Evolutionary conservation across 2,113 vertebrate species (phyloP), one percentile per base, ranked within the genome.

Genomic region (Eurystomus gularis): DNA sequence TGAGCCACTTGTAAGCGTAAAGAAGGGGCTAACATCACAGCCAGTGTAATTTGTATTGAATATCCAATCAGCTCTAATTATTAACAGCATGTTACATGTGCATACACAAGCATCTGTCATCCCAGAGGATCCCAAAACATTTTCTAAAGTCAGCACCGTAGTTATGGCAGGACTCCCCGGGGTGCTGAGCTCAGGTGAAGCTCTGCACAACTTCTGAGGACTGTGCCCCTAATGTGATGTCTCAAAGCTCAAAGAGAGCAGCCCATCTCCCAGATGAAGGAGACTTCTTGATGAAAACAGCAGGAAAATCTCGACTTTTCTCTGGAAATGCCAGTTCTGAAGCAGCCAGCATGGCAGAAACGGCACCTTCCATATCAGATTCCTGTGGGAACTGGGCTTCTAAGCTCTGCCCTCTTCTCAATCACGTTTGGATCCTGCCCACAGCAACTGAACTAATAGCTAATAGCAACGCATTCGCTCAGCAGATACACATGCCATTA

Each of bases 61-160:
- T 94, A 93, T 93, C 94, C 94, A 97, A 96, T 96, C 94, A 96
- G 93, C 85, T 68, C 73, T 96, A 96, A 97, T 97, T 94, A 96
- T 96, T 96, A 93, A 85, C 88, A 95, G 83, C 87, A 96, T 21
- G 77, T 89, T 95, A 94, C 93, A 92, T 78, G 92, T 82, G 92
- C 92, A 88, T 93, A 96, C 92, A 93, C 86, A 95, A 95, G 95
- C 96, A 97, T 96, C 96, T 96, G 96, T 21, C 92, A 96, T 81
- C 88, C 94, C 80, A 82, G 90, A 93, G 94, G 82, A 94, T 95
- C 94, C 88, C 88, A 94, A 92, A 75, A 66, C 65, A 37, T 75
- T 91, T 78, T 52, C 81, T 68, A n/a, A 78, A 96, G 80, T 78
- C 92, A 78, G 83, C 61, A 57, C 65, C 86, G 88, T 70, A 69